phyloP scores from a whole-genome alignment of 2,888 invertebrate genomes.

The Amblyjoppa fuscipennis region DNA sequence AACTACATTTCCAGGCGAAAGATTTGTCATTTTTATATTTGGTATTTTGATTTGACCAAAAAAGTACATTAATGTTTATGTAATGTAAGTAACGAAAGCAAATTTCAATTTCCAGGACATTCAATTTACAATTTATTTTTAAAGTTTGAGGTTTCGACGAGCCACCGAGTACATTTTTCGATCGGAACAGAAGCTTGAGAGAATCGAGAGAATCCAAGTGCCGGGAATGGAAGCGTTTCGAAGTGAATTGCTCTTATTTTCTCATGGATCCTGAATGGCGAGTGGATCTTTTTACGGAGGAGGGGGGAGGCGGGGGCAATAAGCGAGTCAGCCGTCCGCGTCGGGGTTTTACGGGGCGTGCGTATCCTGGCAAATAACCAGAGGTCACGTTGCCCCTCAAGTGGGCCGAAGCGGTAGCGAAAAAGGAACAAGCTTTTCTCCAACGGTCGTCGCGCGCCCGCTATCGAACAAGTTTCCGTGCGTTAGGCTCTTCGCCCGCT shows the following conservation, averaged over 20 bases:
- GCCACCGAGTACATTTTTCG: too few relatives aligned
- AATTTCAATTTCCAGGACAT: too few relatives aligned
- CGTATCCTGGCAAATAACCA: slow-evolving; percentile 36
- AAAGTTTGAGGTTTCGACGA: too few relatives aligned
- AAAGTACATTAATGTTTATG: too few relatives aligned
- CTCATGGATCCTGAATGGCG: background rate
- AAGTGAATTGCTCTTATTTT: slow-evolving; percentile 33
- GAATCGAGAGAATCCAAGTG: too few relatives aligned
- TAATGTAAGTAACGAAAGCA: too few relatives aligned
- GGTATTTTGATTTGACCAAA: too few relatives aligned
- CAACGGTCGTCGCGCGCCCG: slow-evolving; percentile 25
- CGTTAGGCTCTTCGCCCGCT: slow-evolving; percentile 25
- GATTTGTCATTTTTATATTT: too few relatives aligned
- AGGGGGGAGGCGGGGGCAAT: slow-evolving; percentile 25
- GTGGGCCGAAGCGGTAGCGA: slow-evolving; percentile 14
- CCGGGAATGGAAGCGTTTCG: too few relatives aligned
- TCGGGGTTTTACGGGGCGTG: slow-evolving; percentile 51
- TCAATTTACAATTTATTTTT: too few relatives aligned
- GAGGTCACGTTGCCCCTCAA: slow-evolving; percentile 44
- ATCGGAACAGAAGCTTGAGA: too few relatives aligned
- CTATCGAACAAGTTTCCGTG: slow-evolving; percentile 62
- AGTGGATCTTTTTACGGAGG: background rate
- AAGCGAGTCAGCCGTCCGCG: slow-evolving; percentile 50
- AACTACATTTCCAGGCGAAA: too few relatives aligned
- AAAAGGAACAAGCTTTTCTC: slow-evolving; percentile 57